Conservation (phyloP, 2,113 vertebrate genomes). For the Gnathonemus echidnorhynchus region DNA sequence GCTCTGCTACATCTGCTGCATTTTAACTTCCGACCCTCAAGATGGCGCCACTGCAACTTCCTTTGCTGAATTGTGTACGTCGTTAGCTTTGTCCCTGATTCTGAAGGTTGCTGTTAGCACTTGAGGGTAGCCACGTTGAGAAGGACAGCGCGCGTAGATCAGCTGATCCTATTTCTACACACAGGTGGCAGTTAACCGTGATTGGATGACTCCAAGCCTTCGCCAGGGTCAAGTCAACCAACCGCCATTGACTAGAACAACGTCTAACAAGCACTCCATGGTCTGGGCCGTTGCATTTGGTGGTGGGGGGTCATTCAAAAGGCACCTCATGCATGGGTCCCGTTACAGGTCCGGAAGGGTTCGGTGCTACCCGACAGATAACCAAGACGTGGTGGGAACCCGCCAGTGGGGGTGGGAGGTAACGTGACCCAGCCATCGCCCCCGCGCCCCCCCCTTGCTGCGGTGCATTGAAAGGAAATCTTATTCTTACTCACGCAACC, state of each 20-base stretch:
- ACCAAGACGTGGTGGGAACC: background rate
- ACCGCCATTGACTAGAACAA: background rate
- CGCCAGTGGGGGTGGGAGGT: background rate
- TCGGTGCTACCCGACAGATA: background rate
- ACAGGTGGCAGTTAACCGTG: background rate
- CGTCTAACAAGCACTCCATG: background rate
- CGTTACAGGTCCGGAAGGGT: background rate
- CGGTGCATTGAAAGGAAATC: constrained; percentile 1
- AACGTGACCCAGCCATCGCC: background rate
- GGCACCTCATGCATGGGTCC: background rate
- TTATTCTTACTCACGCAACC: background rate
- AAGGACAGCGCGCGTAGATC: background rate
- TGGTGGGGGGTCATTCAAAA: background rate
- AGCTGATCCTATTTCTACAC: background rate
- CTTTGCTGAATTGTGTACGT: background rate
- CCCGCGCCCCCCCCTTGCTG: background rate
- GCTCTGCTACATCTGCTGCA: background rate
- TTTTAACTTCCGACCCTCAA: background rate
- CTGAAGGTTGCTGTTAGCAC: background rate
- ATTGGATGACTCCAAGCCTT: background rate
- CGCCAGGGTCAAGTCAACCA: background rate
- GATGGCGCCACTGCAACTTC: background rate
- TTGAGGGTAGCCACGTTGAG: background rate
- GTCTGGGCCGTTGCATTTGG: background rate
- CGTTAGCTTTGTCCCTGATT: background rate